Conservation (phyloP, 2,888 invertebrate genomes). For the Terebella lapidaria region DNA sequence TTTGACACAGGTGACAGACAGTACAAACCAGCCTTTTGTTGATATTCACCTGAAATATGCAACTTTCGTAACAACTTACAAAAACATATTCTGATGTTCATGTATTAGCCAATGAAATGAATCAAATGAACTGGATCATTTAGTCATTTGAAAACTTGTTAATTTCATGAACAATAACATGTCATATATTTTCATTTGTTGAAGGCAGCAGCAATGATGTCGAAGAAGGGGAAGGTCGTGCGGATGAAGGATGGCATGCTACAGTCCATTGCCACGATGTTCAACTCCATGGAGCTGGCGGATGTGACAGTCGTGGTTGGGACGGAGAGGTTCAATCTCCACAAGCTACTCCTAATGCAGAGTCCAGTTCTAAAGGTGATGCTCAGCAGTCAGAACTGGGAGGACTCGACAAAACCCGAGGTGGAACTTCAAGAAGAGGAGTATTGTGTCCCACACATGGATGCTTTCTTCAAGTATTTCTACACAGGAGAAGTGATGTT, state of each 20-base stretch:
- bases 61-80: no score
- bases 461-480: constrained; percentile 12
- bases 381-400: constrained; percentile 8
- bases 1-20: no score
- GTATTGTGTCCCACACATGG: constrained; percentile 8
- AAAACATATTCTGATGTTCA: no score
- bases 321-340: constrained; percentile 6
- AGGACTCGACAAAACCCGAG: constrained; percentile 7
- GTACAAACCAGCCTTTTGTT: no score
- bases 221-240: neutral
- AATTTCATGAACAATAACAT: no score
- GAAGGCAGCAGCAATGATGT: neutral
- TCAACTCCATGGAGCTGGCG: constrained; percentile 10
- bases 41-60: no score
- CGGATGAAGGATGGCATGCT: neutral
- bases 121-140: no score
- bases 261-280: neutral
- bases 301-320: constrained; percentile 7
- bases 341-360: constrained; percentile 12
- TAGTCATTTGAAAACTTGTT: no score
- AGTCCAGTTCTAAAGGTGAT: constrained; percentile 12
- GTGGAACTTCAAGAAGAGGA: constrained; percentile 5
- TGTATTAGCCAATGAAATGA: no score
- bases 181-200: neutral
- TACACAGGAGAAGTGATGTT: constrained; percentile 12